A percentile compares a stretch with the other conserved stretches of the same genome.
Conservation (phyloP, 1,140 invertebrate genomes). For the Drosophila malerkotliana region DNA sequence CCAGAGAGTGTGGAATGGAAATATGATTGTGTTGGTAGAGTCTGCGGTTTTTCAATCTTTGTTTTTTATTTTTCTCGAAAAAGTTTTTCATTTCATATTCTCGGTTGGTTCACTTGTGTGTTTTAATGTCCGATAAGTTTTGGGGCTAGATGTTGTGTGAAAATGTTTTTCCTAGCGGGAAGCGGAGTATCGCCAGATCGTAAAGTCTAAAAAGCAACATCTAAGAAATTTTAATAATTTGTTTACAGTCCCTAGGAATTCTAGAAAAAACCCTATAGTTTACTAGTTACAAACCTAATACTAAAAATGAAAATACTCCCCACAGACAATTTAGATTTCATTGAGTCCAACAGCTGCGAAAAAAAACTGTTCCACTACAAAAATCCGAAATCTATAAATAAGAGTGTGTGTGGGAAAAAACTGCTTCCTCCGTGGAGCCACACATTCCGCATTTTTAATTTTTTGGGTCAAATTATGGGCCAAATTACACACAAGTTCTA, state of each 20-base stretch:
- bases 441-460: constrained; percentile 39
- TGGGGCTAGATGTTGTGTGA: constrained; percentile 60
- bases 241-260: constrained; percentile 13
- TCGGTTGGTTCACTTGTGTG: constrained; percentile 29
- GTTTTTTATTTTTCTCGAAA: constrained; percentile 26
- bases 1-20: constrained; percentile 78
- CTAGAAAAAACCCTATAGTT: not conserved
- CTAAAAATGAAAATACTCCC: constrained; percentile 9
- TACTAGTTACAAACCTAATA: no score
- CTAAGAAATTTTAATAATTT: constrained; percentile 15
- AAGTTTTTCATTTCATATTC: constrained; percentile 62
- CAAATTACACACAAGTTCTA: constrained; percentile 65
- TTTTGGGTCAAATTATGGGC: constrained; percentile 63
- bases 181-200: constrained; percentile 6
- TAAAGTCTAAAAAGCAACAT: constrained; percentile 19
- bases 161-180: constrained; percentile 24
- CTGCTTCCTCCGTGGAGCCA: constrained; percentile 60
- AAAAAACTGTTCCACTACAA: constrained; percentile 56
- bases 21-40: constrained; percentile 58
- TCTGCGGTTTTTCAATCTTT: constrained; percentile 64
- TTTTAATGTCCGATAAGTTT: constrained; percentile 59
- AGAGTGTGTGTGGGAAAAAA: constrained; percentile 53
- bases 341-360: constrained; percentile 32
- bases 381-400: constrained; percentile 64
- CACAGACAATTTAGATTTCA: constrained; percentile 20